Evolutionary conservation across 2,797 vertebrate species (phyloP), one percentile per base, ranked within the genome.

Genomic region (Galagoides demidoff): DNA sequence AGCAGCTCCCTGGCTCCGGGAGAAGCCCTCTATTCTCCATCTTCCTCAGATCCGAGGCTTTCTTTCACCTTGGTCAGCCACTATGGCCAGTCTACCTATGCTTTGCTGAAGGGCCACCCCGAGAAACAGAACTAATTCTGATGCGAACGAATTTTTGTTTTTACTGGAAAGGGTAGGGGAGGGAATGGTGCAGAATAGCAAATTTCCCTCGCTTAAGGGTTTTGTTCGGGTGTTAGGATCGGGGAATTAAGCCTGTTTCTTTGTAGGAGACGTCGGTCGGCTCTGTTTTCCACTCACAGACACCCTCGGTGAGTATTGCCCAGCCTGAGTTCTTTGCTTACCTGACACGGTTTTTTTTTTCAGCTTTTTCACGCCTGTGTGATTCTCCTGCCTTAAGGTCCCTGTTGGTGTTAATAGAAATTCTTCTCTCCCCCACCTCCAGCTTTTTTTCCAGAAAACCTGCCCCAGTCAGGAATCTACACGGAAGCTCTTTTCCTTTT

Each of bases 391-490:
- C 57, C 11, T 29, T 81, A 39, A 63, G 55, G 12, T 73, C 27
- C 52, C 61, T 23, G 25, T 63, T 37, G 31, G 1, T 45, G 14
- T 23, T 13, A 20, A 8, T 49, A 63, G 55, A 45, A 45, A 52
- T 31, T 43, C 23, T 22, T 2, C 6, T 19, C 1, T 29, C 0
- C 2, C 19, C 1, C 5, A 57, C 5, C 14, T 31, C 27, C 55
- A 81, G 31, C 31, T 9, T 49, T n/a, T 20, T n/a, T 45, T 1
- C 23, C 10, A 27, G 14, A 49, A n/a, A 73, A 13, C 1, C 84
- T 23, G 31, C 25, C 49, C 64, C 3, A 19, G 7, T 59, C 25
- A 37, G 37, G 5, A 2, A 9, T 87, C 37, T 31, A 6, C 34
- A 0, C 14, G 23, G 52, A 85, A 77, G 20, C 13, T 19, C n/a